Conservation (phyloP, 2,113 vertebrate genomes). For the Cyanoderma ruficeps region DNA sequence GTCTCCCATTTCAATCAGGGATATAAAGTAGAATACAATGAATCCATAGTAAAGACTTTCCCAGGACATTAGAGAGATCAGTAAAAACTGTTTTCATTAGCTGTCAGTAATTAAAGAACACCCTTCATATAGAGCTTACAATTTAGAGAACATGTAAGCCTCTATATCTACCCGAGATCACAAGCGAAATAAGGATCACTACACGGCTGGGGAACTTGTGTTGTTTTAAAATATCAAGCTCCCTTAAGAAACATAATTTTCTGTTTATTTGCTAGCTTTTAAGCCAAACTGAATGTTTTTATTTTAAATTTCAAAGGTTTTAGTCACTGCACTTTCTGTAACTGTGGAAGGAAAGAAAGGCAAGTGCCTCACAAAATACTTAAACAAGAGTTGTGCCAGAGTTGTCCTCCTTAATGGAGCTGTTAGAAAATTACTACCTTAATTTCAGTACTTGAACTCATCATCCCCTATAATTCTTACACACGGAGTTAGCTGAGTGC, state of each 20-base stretch:
- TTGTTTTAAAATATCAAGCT: not conserved
- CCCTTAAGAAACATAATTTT: not conserved
- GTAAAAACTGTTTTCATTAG: constrained; percentile 65
- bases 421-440: not conserved
- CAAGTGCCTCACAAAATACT: not conserved
- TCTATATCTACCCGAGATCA: constrained; percentile 37
- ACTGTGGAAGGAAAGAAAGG: not conserved
- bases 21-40: constrained; percentile 55
- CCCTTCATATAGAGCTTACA: constrained; percentile 66
- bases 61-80: constrained; percentile 56
- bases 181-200: constrained; percentile 59
- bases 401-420: not conserved
- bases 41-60: constrained; percentile 62
- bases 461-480: not conserved
- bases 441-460: not conserved
- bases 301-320: constrained; percentile 47
- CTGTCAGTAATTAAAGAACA: constrained; percentile 74
- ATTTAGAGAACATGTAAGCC: constrained; percentile 59
- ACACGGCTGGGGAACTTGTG: constrained; percentile 24
- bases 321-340: constrained; percentile 33
- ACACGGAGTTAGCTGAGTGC: not conserved
- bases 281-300: not conserved
- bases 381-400: not conserved
- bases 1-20: constrained; percentile 61
- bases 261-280: not conserved